Evolutionary conservation across 2,797 vertebrate genomes (phyloP), one percentile per base, ranked within the genome.

Genomic region (Chelidonichthys spinosus): DNA sequence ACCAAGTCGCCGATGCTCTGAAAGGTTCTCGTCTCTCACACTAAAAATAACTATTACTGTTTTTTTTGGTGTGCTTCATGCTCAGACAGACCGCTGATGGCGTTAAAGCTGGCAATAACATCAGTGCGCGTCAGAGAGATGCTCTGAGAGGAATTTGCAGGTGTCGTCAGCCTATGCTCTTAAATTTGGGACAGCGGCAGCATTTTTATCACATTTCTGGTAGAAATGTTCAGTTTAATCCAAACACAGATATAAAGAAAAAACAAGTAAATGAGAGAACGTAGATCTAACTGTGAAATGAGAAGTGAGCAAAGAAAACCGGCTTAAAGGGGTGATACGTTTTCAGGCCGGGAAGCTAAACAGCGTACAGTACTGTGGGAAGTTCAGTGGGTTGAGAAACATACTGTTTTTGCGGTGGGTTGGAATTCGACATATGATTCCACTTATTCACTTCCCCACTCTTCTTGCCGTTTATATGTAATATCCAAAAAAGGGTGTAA

Each of bases 341-440:
- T 77, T 66, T 70, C n/a, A 0, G 8, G 9, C 7, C 8, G 4
- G 9, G 18, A 36, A 52, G 9, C 11, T 14, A 2, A 11, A 14
- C 61, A 50, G 67, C 40, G 35, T 13, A 13, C 15, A 37, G 46
- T 61, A 69, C 13, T 36, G n/a, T 17, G 46, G 18, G 37, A n/a
- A 7, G 44, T 52, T 63, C 52, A 13, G 39, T 79, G 35, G 50
- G 66, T 44, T 18, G 68, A 43, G 43, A 54, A 50, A 60, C 76
- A 71, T 46, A 25, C 62, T 58, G 59, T 68, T 60, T 43, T 52
- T 35, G 36, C n/a, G 18, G 50, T 47, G 50, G 65, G 67, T 10
- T 63, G 69, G 72, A 74, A 74, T 69, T 52, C 49, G 56, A 52
- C 59, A 76, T 0, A 59, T 68, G 50, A 32, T 53, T 71, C 58